A percentile compares a stretch with the other conserved stretches of the same genome.
phyloP scores from a whole-genome alignment of 2,888 invertebrate species.

The Dryadula phaetusa region DNA sequence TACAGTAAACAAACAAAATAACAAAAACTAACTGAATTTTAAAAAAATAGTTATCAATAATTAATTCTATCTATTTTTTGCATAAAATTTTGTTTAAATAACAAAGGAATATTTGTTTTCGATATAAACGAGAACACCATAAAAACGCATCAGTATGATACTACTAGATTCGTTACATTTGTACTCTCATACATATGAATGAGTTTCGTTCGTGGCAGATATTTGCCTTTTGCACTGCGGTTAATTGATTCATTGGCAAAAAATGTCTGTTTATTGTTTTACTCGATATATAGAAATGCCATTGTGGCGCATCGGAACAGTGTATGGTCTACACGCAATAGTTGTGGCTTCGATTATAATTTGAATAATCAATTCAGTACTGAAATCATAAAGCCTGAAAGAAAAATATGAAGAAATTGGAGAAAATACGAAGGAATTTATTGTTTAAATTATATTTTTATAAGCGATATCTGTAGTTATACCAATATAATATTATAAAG shows the following conservation, averaged over 20 bases:
- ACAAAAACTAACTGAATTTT: neutral
- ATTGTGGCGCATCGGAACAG: neutral
- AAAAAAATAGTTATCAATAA: neutral
- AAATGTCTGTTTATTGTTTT: conserved; percentile 1
- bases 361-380: too few relatives aligned
- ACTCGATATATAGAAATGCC: neutral
- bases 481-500: too few relatives aligned
- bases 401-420: too few relatives aligned
- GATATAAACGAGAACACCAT: conserved; percentile 8
- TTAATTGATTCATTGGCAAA: conserved; percentile 12
- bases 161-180: conserved; percentile 55
- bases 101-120: conserved; percentile 1
- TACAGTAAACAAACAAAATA: neutral
- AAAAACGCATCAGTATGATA: conserved; percentile 33
- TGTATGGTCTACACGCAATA: neutral
- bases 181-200: conserved; percentile 58
- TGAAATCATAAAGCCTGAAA: too few relatives aligned
- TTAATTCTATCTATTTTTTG: neutral
- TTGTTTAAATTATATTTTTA: too few relatives aligned
- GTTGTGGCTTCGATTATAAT: neutral
- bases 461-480: too few relatives aligned
- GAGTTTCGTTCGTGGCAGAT: conserved; percentile 37
- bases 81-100: neutral
- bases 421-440: too few relatives aligned
- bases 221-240: conserved; percentile 27